Base-by-base conservation (phyloP, 2,797 vertebrate genomes). In the Halcyon smyrnensis region DNA sequence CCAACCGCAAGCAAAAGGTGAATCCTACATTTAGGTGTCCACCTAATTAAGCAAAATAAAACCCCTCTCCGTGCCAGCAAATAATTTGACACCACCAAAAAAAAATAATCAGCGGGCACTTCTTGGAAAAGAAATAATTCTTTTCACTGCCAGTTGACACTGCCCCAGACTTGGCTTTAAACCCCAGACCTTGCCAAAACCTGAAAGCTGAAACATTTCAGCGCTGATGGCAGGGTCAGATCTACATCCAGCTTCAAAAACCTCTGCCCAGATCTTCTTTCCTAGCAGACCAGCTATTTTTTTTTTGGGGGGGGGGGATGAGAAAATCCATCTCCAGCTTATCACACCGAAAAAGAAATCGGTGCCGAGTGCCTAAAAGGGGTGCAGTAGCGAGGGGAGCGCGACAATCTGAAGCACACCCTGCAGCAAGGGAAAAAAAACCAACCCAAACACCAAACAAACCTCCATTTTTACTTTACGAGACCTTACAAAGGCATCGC, bases 141-240 rank as follows among this genome's bases (percentile, higher is more conserved):
- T 93, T 94, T 95, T 89, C 0, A 0, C 68, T 83, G 76, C 60
- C 64, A 84, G 19, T 41, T 76, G 84, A 91, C 8, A 0, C 45
- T 80, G 56, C 60, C 90, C 24, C 71, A 85, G 50, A 80, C 45
- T 77, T 51, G 48, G 60, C 34, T 91, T 93, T 56, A 68, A 87
- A 90, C 80, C 3, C 30, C 50, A n/a, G 41, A 54, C 41, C 46
- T 73, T 89, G 91, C 87, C 91, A 96, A 78, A 84, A 76, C n/a
- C 60, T 28, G 7, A 21, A 94, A 73, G 64, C 91, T 94, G 93
- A 93, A 95, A 90, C 2, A 8, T 87, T 92, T 95, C 96, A 91
- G 53, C 0, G 5, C 34, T 32, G 60, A 74, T 60, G 68, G 43
- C 0, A 0, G 77, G 87, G 63, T 90, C 85, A 88, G 85, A 86